Evolutionary conservation across 2,888 invertebrate genomes (phyloP), one percentile per base, ranked within the genome.

Genomic region (Coecobrya sp.): DNA sequence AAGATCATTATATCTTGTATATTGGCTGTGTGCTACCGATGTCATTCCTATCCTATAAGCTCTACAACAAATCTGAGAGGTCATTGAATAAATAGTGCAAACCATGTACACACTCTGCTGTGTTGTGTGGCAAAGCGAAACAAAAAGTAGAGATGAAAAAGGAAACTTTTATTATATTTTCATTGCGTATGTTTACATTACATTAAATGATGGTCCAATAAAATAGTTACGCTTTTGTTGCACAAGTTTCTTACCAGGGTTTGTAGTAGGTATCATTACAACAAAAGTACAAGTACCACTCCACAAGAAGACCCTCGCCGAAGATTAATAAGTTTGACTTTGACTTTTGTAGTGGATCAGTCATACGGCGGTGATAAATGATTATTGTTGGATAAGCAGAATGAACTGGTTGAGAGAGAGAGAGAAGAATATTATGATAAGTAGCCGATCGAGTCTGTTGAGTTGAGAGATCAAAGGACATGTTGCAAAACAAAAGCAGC

Each of bases 311-410:
- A 88, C 68, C 88, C 88, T 88, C 88, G 88, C 62, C 79, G 52
- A 59, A 82, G 88, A 88, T 88, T 79, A 88, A 88, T 88, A 73
- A 82, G 79, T 88, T 62, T 88, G 88, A 88, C 88, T 88, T 88
- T 88, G 88, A 88, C 88, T 86, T 55, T 59, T 55, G 73, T 86
- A 81, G 76, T 87, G 30, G 88, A 88, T 88, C 62, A 76, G 65
- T 88, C 81, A 65, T 88, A n/a, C 45, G 22, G 59, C 45, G 22
- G 59, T 8, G 81, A 59, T 82, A 49, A 52, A 59, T 22, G 76
- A 19, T 82, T 30, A 45, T 8, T 73, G 86, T 70, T 87, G 76
- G 87, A 79, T 88, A 49, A 79, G 88, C 62, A 36, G 30, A 59
- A 22, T 49, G 22, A 49, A 13, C 25, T 62, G 19, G 27, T 62